Evolutionary conservation across 2,797 vertebrate genomes (phyloP).

Genomic region (Mycteria americana): DNA sequence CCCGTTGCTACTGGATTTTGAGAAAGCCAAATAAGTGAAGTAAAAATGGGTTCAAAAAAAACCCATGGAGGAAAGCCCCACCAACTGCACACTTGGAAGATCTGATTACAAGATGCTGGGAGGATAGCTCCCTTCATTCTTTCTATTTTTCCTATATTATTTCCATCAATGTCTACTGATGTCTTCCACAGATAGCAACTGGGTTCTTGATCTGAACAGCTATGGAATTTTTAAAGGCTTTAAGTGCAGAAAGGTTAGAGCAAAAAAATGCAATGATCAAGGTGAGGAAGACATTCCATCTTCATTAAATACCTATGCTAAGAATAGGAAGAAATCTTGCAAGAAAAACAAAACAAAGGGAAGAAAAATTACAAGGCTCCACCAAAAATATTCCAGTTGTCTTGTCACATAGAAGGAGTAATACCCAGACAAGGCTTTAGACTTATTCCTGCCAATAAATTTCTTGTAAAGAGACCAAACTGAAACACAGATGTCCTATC

Average conservation of each 20-base stretch:
- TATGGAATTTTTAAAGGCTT: neutral
- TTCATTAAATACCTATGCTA: neutral
- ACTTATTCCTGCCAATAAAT: conserved; percentile 25
- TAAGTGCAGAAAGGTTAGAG: neutral
- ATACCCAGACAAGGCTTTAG: neutral
- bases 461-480: conserved; percentile 23
- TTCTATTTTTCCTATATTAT: neutral
- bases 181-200: neutral
- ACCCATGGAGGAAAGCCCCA: neutral
- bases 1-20: neutral
- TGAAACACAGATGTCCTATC: conserved; percentile 59
- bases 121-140: neutral
- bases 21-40: neutral
- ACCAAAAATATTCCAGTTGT: conserved; percentile 9
- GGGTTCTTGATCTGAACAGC: neutral
- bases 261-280: neutral
- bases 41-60: neutral
- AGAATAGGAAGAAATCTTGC: neutral
- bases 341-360: neutral
- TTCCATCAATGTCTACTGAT: neutral
- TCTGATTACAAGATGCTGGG: neutral
- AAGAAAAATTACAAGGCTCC: neutral
- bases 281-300: neutral
- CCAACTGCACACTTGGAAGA: neutral
- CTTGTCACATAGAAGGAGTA: neutral